phyloP scores from a whole-genome alignment of 30 jellyfish, hydroid and myxozoan genomes.

The Nemopilema nomurai region DNA sequence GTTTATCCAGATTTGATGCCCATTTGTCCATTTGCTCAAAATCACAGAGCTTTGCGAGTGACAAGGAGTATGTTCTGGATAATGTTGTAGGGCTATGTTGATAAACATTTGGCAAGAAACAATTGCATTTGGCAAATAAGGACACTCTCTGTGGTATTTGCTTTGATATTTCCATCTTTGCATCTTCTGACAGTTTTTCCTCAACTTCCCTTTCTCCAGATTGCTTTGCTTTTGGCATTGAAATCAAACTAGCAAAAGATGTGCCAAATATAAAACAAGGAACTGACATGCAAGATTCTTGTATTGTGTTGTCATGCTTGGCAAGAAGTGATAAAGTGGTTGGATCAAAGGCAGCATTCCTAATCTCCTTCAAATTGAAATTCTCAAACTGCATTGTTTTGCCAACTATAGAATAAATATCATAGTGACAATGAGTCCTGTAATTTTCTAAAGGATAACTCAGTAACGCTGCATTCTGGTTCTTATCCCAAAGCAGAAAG shows the following conservation, averaged over 20 bases:
- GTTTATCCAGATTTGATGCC: neutral
- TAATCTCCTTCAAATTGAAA: neutral
- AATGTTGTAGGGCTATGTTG: neutral
- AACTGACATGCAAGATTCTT: neutral
- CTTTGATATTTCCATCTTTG: neutral
- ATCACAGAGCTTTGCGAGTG: neutral
- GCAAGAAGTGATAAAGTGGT: neutral
- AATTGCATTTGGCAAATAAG: slow-evolving; percentile 15
- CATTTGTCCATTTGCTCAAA: neutral
- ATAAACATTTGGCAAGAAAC: slow-evolving; percentile 12
- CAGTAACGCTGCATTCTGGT: neutral
- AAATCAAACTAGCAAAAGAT: neutral
- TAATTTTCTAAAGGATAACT: neutral
- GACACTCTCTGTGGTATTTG: slow-evolving; percentile 14
- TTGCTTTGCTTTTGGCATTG: too few relatives aligned
- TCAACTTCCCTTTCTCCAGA: neutral
- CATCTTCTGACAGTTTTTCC: neutral
- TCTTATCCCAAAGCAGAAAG: neutral
- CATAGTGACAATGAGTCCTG: neutral
- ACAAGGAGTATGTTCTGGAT: neutral
- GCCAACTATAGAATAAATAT: neutral
- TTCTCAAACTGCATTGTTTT: neutral
- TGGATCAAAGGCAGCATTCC: neutral
- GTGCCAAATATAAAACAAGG: neutral
- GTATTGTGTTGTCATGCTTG: neutral